Base-by-base conservation (phyloP, 2,888 invertebrate genomes). In the Coelopa pilipes region DNA sequence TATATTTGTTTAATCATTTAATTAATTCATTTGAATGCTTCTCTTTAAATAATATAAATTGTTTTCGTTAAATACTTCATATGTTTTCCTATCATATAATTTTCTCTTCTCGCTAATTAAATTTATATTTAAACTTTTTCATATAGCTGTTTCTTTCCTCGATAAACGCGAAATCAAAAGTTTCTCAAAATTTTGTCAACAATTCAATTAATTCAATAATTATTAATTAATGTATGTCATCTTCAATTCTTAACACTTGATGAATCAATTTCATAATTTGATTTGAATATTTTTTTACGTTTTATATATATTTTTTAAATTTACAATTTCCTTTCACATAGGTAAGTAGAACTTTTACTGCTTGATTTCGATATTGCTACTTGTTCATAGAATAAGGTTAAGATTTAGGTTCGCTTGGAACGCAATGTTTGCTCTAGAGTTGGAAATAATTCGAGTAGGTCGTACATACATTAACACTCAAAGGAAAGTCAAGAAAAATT, bases 1-100 rank as follows among this genome's bases (percentile, higher is more conserved):
- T 73, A 62, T 65, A 15, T 65, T 71, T 71, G 0, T 45, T 66
- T 72, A 72, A 73, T 74, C 74, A 77, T 82, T 81, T 80, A 82
- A 82, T 84, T 83, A 77, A 80, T 80, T 77, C 72, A 80, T 81
- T 78, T 79, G 77, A 81, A 79, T 69, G 17, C 53, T 63, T 63
- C 65, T 63, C 62, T 34, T 34, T 47, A 24, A 19, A 62, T 59
- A 47, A 46, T 70, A 65, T 55, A 59, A 59, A 24, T 50, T 34
- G 34, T 21, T 72, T 59, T 60, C n/a, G n/a, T 66, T 49, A 57
- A 82, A 80, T 81, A 79, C 81, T 79, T 65, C 74, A 74, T 77
- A 74, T 72, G 19, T 74, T 63, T 75, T 79, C 78, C 77, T 75
- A 73, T 70, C 76, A 76, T 77, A 76, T 78, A 77, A 78, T 70